Evolutionary conservation across 2,888 invertebrate genomes (phyloP).

Genomic region (Augiades crinisus): DNA sequence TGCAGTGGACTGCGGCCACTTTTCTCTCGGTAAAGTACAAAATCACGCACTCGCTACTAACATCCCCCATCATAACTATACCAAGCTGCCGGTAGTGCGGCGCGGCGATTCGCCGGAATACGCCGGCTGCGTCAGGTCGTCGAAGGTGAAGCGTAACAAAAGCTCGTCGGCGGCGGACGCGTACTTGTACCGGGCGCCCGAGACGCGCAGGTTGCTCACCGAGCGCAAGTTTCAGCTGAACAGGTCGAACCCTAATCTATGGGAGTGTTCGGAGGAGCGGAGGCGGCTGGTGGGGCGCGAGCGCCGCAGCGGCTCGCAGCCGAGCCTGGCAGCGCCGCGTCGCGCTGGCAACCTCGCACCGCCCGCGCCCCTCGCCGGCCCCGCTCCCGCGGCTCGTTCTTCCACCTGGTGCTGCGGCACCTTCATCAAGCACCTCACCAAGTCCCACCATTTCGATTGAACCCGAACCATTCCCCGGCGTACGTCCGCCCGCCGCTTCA

Average conservation of each 20-base stretch:
- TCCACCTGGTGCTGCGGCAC: constrained; percentile 90
- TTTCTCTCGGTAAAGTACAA: constrained; percentile 86
- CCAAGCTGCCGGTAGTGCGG: constrained; percentile 59
- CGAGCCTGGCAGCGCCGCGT: constrained; percentile 46
- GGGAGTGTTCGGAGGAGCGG: constrained; percentile 62
- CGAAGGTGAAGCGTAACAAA: constrained; percentile 74
- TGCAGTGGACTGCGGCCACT: constrained; percentile 84
- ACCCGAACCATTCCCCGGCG: too few relatives aligned
- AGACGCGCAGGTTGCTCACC: constrained; percentile 59
- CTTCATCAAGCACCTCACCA: constrained; percentile 89
- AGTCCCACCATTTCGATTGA: constrained; percentile 88
- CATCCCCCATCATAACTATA: constrained; percentile 68
- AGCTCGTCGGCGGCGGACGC: constrained; percentile 74
- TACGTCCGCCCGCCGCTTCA: constrained; percentile 20
- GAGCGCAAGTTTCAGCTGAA: constrained; percentile 69
- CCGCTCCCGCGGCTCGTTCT: constrained; percentile 78
- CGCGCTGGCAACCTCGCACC: constrained; percentile 31
- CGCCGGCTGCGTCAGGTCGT: constrained; percentile 50
- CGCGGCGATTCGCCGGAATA: constrained; percentile 64
- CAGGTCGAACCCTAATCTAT: constrained; percentile 73
- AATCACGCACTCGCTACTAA: constrained; percentile 84
- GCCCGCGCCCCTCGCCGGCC: constrained; percentile 41
- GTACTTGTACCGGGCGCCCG: constrained; percentile 58
- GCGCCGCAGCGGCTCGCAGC: constrained; percentile 68
- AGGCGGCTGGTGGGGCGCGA: constrained; percentile 47